Evolutionary conservation across 2,797 vertebrate species (phyloP).

Genomic region (Arnoldichthys spilopterus): DNA sequence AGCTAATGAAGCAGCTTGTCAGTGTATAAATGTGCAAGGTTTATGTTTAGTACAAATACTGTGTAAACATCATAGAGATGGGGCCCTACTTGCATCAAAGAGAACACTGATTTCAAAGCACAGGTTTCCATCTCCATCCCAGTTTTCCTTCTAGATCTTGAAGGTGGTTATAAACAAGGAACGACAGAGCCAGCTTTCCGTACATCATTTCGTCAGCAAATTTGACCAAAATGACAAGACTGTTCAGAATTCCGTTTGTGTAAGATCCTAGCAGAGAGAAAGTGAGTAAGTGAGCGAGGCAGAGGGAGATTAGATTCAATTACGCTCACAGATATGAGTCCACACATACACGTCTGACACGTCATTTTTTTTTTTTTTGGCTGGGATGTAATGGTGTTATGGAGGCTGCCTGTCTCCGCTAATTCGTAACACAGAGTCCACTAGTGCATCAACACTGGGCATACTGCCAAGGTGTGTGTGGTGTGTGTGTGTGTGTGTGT

Average conservation of each 20-base stretch:
- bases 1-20: no score
- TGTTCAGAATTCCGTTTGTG: background rate
- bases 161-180: background rate
- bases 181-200: background rate
- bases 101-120: background rate
- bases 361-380: conserved; percentile 30
- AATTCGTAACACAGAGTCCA: conserved; percentile 42
- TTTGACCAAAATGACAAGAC: background rate
- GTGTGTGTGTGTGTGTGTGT: conserved; percentile 10
- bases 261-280: background rate
- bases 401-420: conserved; percentile 26
- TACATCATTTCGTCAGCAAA: background rate
- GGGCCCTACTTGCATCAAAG: background rate
- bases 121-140: background rate
- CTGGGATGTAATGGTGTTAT: conserved; percentile 38
- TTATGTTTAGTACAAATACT: no score
- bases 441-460: conserved; percentile 37
- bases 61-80: no score
- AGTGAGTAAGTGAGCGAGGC: conserved; percentile 2
- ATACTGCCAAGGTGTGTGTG: conserved; percentile 8
- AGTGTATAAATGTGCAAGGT: no score
- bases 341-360: conserved; percentile 17
- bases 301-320: conserved; percentile 28
- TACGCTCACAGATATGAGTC: conserved; percentile 23
- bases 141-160: background rate